Conservation (phyloP, 1,140 invertebrate genomes). For the Drosophila watanabei region DNA sequence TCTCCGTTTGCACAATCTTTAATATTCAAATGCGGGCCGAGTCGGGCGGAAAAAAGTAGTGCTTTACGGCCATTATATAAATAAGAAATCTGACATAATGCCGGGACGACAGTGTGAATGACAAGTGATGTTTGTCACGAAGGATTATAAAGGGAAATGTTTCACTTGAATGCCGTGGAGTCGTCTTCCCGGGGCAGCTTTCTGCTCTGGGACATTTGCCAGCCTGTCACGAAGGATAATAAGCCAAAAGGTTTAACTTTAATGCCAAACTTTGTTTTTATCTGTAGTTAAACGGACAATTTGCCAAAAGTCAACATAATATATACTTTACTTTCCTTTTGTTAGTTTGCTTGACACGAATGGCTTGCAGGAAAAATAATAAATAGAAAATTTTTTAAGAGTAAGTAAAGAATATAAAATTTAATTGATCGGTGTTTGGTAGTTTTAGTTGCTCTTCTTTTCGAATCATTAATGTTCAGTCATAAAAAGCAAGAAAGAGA, state of each 20-base stretch:
- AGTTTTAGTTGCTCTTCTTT: not conserved
- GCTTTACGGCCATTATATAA: constrained; percentile 56
- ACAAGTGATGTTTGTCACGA: constrained; percentile 57
- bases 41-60: constrained; percentile 37
- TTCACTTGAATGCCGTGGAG: constrained; percentile 25
- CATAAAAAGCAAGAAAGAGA: not conserved
- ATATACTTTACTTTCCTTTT: constrained; percentile 9
- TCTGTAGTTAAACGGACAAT: constrained; percentile 36
- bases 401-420: not conserved
- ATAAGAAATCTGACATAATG: constrained; percentile 59
- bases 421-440: not conserved
- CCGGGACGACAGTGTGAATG: constrained; percentile 52
- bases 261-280: constrained; percentile 37
- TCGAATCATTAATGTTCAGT: not conserved
- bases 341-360: constrained; percentile 9
- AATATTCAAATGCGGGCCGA: constrained; percentile 73
- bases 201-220: constrained; percentile 29
- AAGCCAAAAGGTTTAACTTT: constrained; percentile 38
- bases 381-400: not conserved
- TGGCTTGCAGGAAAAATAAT: not conserved
- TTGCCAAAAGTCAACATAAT: constrained; percentile 17
- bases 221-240: constrained; percentile 47
- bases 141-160: constrained; percentile 47
- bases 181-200: constrained; percentile 14
- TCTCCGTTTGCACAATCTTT: constrained; percentile 61